Percentiles rank a stretch among this genome's conserved stretches.
Evolutionary conservation across 2,888 invertebrate genomes (phyloP).

Genomic region (Cosmia pyralina): DNA sequence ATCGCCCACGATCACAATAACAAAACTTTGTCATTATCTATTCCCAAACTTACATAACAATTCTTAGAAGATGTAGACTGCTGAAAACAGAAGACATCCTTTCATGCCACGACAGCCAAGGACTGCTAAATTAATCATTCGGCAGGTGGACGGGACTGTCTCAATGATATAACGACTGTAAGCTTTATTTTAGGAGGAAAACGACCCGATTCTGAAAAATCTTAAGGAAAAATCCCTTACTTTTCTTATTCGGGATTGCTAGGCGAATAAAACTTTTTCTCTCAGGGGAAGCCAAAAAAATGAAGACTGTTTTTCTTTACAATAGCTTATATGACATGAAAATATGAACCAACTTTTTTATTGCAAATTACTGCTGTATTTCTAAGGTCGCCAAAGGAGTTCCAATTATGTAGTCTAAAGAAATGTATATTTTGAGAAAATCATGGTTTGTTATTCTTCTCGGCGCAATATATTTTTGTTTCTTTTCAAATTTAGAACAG

Average conservation of each 20-base stretch:
- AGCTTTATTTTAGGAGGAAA: not conserved
- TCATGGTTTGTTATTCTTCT: constrained; percentile 17
- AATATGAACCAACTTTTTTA: not conserved
- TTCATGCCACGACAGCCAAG: not conserved
- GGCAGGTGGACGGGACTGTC: not conserved
- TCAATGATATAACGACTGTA: constrained; percentile 26
- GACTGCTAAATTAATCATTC: constrained; percentile 10
- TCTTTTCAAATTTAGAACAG: not conserved
- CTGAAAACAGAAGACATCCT: not conserved
- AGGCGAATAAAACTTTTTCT: constrained; percentile 6
- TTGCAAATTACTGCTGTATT: constrained; percentile 15
- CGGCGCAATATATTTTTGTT: not conserved
- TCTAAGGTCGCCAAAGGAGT: constrained; percentile 7
- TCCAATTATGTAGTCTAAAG: not conserved
- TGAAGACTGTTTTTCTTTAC: not conserved
- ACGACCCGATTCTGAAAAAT: not conserved
- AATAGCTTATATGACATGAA: constrained; percentile 16
- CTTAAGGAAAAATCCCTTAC: constrained; percentile 13
- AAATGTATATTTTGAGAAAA: constrained; percentile 18
- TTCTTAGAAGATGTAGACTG: not conserved
- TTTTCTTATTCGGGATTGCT: constrained; percentile 21
- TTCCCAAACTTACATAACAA: not conserved
- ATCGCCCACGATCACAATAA: constrained; percentile 4
- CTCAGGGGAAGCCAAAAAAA: constrained; percentile 30
- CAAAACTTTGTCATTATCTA: not conserved